Evolutionary conservation across 2,797 vertebrate genomes (phyloP), one percentile per base, ranked within the genome.

Genomic region (Cossypha heuglini): DNA sequence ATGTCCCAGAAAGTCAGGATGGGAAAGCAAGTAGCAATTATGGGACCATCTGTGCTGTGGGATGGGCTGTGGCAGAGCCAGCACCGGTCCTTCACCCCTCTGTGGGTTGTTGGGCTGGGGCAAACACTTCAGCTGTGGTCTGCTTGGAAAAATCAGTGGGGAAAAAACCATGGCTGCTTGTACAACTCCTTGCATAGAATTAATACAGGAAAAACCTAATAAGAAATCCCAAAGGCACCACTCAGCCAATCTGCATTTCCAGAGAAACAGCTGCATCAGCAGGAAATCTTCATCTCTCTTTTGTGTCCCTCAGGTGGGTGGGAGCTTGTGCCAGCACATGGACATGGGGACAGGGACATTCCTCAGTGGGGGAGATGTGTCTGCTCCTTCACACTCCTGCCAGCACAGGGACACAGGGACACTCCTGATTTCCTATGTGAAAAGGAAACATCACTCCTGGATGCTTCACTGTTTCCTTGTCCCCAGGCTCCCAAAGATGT

Each of bases 261-360:
- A 86, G 67, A 42, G 86, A 94, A 96, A 45, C 88, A 95, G 92
- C 93, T 94, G 86, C 88, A 52, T 66, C 79, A 28, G 79, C 68
- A 9, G 38, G 75, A 75, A 79, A 17, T 72, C 25, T 54, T 74
- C 76, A 11, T 75, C 68, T 48, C 63, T 68, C 28, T n/a, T 45
- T 38, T 9, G 19, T 10, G 33, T 94, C 67, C 31, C 74, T 59
- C 35, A 38, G 81, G 71, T 68, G 77, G 62, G 33, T 1, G 1
- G 37, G 52, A 69, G 69, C 55, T 94, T 1, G 0, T 69, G 51
- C 72, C 72, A 75, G 78, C 57, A 29, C n/a, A 14, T 0, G 0
- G 71, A 55, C 2, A 2, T 24, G 38, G 64, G 15, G 46, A 26
- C 14, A 9, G 54, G 21, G 69, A 80, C 37, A 2, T 46, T 54